Percentiles rank a stretch among this genome's conserved stretches.
phyloP scores from a whole-genome alignment of 2,888 invertebrate species.

The Portevinia maculata region DNA sequence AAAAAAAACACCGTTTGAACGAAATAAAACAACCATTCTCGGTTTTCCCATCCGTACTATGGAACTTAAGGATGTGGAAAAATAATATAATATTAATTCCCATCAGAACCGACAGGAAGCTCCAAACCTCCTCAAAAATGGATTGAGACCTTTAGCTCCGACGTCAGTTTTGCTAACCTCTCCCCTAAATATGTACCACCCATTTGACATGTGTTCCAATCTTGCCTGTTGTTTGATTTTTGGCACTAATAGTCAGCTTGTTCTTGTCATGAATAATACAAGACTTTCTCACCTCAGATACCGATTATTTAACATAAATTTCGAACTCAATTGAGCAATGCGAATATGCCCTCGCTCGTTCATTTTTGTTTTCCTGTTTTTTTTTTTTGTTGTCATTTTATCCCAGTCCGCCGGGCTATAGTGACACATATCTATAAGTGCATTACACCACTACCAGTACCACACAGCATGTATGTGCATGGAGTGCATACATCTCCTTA shows the following conservation, averaged over 20 bases:
- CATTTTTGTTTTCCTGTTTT: slow-evolving; percentile 56
- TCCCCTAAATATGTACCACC: not conserved
- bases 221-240: slow-evolving; percentile 59
- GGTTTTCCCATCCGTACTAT: too few relatives aligned
- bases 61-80: too few relatives aligned
- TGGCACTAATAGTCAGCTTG: slow-evolving; percentile 42
- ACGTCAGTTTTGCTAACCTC: slow-evolving; percentile 20
- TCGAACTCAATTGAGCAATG: slow-evolving; percentile 70
- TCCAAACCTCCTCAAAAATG: too few relatives aligned
- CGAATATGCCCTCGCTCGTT: slow-evolving; percentile 65
- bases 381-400: slow-evolving; percentile 10
- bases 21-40: too few relatives aligned
- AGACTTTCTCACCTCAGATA: slow-evolving; percentile 29
- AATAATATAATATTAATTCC: too few relatives aligned
- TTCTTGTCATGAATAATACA: slow-evolving; percentile 56
- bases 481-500: slow-evolving; percentile 36
- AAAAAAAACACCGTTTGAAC: too few relatives aligned
- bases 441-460: slow-evolving; percentile 33
- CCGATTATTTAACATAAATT: slow-evolving; percentile 72
- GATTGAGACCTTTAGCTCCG: too few relatives aligned
- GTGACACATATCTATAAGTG: slow-evolving; percentile 61
- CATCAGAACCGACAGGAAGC: too few relatives aligned
- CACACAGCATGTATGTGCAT: slow-evolving; percentile 5
- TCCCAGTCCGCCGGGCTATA: slow-evolving; percentile 22
- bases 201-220: slow-evolving; percentile 65